A percentile compares a stretch with the other conserved stretches of the same genome.
Evolutionary conservation across 1,140 invertebrate species (phyloP).

Genomic region (Teleogryllus occipitalis): DNA sequence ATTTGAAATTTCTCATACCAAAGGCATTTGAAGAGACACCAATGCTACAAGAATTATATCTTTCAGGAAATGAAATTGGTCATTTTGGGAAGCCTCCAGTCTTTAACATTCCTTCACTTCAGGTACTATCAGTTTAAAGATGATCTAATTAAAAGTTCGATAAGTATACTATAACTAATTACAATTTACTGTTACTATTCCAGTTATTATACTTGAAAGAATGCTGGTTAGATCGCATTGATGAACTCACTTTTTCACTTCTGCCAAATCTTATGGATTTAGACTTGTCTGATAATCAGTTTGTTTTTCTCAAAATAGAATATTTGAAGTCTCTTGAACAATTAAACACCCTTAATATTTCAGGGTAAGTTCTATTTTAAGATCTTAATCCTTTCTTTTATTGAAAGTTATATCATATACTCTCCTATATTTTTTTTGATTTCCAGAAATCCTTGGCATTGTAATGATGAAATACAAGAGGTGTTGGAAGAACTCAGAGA

Average conservation of each 20-base stretch:
- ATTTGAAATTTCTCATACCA: constrained; percentile 6
- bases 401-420: neutral
- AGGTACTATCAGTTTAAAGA: neutral
- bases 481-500: neutral
- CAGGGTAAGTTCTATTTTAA: neutral
- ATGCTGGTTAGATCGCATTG: constrained; percentile 7
- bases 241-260: neutral
- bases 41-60: constrained; percentile 7
- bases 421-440: neutral
- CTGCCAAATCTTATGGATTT: constrained; percentile 8
- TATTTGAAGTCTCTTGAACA: neutral
- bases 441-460: constrained; percentile 17
- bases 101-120: neutral
- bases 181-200: neutral
- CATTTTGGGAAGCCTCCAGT: neutral
- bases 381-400: neutral
- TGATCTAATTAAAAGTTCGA: neutral
- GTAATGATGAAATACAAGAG: constrained; percentile 9
- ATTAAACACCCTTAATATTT: neutral
- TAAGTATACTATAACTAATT: neutral
- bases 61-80: constrained; percentile 13
- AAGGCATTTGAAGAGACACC: constrained; percentile 12
- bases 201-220: constrained; percentile 8
- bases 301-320: constrained; percentile 5
- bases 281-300: neutral